Conservation (phyloP, 1,140 invertebrate species). For the Drosophila repletoides region DNA sequence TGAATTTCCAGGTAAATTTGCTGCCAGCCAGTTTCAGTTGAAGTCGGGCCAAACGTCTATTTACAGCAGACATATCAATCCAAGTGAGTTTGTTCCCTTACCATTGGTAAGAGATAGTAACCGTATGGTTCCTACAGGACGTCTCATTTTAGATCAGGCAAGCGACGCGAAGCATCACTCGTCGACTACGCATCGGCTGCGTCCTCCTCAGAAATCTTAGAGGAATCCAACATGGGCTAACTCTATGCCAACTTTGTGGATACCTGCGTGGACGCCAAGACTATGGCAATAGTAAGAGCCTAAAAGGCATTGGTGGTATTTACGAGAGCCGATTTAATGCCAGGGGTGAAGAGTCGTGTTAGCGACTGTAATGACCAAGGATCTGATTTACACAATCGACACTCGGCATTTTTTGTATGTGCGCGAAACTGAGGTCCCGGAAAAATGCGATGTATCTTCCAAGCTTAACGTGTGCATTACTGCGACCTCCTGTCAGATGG, state of each 20-base stretch:
- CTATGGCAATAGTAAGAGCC: background rate
- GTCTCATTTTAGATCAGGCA: conserved; percentile 53
- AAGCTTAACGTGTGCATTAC: conserved; percentile 43
- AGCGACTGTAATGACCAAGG: background rate
- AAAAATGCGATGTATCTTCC: conserved; percentile 25
- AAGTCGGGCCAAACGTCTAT: conserved; percentile 44
- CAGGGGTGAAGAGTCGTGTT: conserved; percentile 55
- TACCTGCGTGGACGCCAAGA: conserved; percentile 29
- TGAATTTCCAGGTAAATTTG: conserved; percentile 73
- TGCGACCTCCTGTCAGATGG: conserved; percentile 56
- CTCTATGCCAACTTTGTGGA: conserved; percentile 51
- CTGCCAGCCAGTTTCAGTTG: conserved; percentile 57
- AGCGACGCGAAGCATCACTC: conserved; percentile 56
- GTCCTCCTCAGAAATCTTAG: conserved; percentile 67
- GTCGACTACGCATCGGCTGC: conserved; percentile 50
- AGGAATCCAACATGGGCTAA: conserved; percentile 54
- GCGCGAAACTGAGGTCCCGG: conserved; percentile 50
- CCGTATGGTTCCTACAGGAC: conserved; percentile 4
- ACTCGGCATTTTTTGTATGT: conserved; percentile 61
- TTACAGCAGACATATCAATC: conserved; percentile 66
- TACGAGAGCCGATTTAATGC: conserved; percentile 41
- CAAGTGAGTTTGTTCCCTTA: conserved; percentile 38
- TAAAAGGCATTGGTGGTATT: conserved; percentile 50
- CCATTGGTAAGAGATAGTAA: too few species aligned
- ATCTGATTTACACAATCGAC: conserved; percentile 46